Base-by-base conservation (phyloP, 2,888 invertebrate species). In the Stratiomys singularior region DNA sequence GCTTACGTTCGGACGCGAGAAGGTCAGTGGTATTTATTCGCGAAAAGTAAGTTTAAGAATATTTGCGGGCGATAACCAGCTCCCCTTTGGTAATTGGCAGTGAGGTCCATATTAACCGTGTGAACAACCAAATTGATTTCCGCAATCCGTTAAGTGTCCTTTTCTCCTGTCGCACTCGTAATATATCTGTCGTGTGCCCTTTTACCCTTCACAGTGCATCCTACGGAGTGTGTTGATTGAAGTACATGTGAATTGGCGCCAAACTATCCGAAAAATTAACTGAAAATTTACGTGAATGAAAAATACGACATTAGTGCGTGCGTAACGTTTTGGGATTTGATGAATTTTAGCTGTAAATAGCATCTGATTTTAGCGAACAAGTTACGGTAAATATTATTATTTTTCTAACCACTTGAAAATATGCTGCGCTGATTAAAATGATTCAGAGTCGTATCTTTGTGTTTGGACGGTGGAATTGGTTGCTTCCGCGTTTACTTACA, bases 1-100 rank as follows among this genome's bases (percentile, higher is more conserved):
- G 79, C 64, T 67, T 76, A 15, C 74, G 77, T 52, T 44, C 79
- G 37, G 79, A 77, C 64, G 79, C 77, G 63, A 78, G 69, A 77
- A 79, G 79, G 79, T 79, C 79, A 79, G 79, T 63, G 27, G 21
- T 28, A 18, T 67, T 56, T 13, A 56, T 27, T 69, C 64, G 66
- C 56, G 23, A 69, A 52, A 18, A 52, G 52, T 52, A 13, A 52
- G 4, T 13, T 13, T 4, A 4, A 13, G 15, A 15, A 52, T 37
- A 37, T 52, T 18, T 13, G 52, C 3, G 15, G 4, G 15, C 4
- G 15, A n/a, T 13, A 4, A 52, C 5, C 9, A 37, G 37, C 9
- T 37, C 37, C 37, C 37, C 37, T 37, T 37, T 37, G 37, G 9
- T 37, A 37, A 37, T 37, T 52, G 52, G 52, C 52, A 52, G 52